phyloP scores from a whole-genome alignment of 2,797 vertebrate species.

The Pelobates cultripes region DNA sequence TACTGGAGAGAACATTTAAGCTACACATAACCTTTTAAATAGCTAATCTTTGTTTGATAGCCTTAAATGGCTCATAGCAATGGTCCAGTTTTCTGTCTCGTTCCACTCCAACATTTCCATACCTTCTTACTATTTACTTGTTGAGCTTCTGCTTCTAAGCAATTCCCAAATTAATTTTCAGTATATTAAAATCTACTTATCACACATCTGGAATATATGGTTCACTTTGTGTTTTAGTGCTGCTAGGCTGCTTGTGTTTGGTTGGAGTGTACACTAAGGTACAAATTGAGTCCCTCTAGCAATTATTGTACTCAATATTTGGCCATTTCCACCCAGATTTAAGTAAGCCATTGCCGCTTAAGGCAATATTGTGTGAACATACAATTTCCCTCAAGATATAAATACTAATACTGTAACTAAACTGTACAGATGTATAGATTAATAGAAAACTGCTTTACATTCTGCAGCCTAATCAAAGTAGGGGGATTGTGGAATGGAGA shows the following conservation, averaged over 20 bases:
- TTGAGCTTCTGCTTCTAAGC: too few species aligned
- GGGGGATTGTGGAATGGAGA: not conserved
- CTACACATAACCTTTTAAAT: too few species aligned
- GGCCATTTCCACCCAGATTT: not conserved
- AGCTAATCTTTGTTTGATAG: too few species aligned
- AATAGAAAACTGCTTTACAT: not conserved
- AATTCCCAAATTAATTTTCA: not conserved
- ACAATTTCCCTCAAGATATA: not conserved
- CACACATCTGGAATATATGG: not conserved
- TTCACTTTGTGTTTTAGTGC: not conserved
- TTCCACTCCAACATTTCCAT: too few species aligned
- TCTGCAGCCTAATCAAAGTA: not conserved
- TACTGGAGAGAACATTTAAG: too few species aligned
- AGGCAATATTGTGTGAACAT: not conserved
- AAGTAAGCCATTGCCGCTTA: not conserved
- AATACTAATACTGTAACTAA: not conserved
- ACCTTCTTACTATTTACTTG: too few species aligned
- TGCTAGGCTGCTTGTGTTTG: not conserved
- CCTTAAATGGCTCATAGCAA: too few species aligned
- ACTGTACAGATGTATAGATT: not conserved
- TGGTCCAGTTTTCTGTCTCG: too few species aligned
- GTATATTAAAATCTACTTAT: not conserved
- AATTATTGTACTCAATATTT: not conserved
- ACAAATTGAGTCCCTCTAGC: not conserved
- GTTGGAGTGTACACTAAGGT: not conserved